These are phyloP conservation scores for Caenorhabditis zanzibari DNA, from an alignment of 2,888 invertebrate genomes.

Conservation along the genomic window DNA sequence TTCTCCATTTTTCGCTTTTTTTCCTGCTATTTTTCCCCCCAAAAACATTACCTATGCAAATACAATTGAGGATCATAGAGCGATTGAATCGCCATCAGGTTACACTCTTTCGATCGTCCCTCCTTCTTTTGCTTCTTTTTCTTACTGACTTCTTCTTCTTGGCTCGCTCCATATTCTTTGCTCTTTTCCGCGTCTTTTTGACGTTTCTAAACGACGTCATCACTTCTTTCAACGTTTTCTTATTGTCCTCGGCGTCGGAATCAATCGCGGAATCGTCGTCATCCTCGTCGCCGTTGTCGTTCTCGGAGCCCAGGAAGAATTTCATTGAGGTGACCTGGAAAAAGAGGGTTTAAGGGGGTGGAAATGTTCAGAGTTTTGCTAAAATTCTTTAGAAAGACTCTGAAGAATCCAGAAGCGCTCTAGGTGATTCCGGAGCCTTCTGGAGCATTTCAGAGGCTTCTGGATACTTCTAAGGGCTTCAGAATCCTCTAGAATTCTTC, in stretches of 20 bases:
- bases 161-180: slow-evolving; percentile 92
- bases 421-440: background rate
- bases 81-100: slow-evolving; percentile 95
- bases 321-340: slow-evolving; percentile 92
- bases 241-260: slow-evolving; percentile 77
- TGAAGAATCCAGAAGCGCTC: too few species aligned
- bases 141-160: slow-evolving; percentile 88
- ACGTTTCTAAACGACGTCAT: slow-evolving; percentile 93
- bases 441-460: too few species aligned
- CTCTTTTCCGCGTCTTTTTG: slow-evolving; percentile 94
- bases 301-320: slow-evolving; percentile 92
- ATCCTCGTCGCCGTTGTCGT: slow-evolving; percentile 89
- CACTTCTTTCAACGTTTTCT: slow-evolving; percentile 85
- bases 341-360: background rate
- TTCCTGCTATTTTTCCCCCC: too few species aligned
- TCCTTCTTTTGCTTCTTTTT: slow-evolving; percentile 81
- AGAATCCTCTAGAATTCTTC: too few species aligned
- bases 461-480: too few species aligned
- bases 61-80: slow-evolving; percentile 99
- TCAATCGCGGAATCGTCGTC: slow-evolving; percentile 86
- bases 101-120: slow-evolving; percentile 84
- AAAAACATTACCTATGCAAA: too few species aligned
- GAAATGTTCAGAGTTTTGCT: too few species aligned
- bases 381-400: too few species aligned
- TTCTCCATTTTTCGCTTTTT: too few species aligned